phyloP scores from a whole-genome alignment of 2,797 vertebrate species.

The Pampus argenteus region DNA sequence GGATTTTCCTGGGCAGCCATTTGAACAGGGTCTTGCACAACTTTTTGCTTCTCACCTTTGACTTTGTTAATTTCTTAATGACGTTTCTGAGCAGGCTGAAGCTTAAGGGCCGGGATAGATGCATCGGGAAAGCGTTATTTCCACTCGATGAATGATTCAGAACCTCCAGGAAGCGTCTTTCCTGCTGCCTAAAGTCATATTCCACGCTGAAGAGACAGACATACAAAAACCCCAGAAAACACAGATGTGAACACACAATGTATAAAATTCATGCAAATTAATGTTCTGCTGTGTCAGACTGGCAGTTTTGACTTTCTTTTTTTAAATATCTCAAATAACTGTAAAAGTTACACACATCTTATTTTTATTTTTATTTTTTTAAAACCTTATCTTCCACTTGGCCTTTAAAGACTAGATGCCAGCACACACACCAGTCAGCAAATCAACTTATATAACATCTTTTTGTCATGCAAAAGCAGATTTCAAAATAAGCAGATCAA shows the following conservation, averaged over 20 bases:
- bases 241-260: conserved; percentile 10
- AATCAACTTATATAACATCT: conserved; percentile 56
- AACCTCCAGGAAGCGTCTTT: conserved; percentile 80
- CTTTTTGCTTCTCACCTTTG: conserved; percentile 83
- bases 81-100: conserved; percentile 71
- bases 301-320: conserved; percentile 2
- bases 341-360: conserved; percentile 28
- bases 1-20: conserved; percentile 82
- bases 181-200: conserved; percentile 87
- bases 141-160: conserved; percentile 67
- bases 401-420: conserved; percentile 52
- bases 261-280: conserved; percentile 34
- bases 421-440: conserved; percentile 42
- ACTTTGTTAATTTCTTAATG: conserved; percentile 73
- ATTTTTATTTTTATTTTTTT: no score
- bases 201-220: conserved; percentile 81
- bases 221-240: conserved; percentile 21
- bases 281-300: conserved; percentile 8
- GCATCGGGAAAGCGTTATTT: conserved; percentile 51
- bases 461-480: conserved; percentile 60
- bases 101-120: conserved; percentile 62
- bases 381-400: conserved; percentile 57
- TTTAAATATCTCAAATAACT: conserved; percentile 16
- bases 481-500: conserved; percentile 63
- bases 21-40: conserved; percentile 82